These are phyloP conservation scores for Rhagoletis zephyria DNA, from an alignment of 1,140 invertebrate genomes.

Conservation along the genomic window DNA sequence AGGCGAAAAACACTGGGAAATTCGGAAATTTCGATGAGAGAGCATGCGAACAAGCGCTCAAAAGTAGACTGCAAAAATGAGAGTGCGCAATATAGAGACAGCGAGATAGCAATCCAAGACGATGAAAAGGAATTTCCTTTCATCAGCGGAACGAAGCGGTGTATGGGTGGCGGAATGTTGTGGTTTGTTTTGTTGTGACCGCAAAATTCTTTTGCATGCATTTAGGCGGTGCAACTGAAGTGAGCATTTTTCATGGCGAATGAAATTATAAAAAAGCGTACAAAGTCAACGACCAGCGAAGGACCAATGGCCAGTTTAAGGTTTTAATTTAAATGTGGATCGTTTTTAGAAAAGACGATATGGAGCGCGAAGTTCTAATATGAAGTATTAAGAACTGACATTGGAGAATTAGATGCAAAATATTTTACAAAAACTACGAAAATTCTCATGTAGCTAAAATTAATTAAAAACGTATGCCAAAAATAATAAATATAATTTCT, in stretches of 20 bases:
- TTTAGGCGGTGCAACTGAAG: not conserved
- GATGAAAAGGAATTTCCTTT: not conserved
- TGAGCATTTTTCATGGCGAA: not conserved
- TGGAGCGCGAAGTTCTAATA: no score
- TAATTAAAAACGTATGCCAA: no score
- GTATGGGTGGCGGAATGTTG: not conserved
- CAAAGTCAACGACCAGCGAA: not conserved
- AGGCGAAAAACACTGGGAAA: slow-evolving; percentile 6
- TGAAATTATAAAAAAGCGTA: not conserved
- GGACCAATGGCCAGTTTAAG: not conserved
- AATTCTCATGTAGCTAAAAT: no score
- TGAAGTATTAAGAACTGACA: no score
- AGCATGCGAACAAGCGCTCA: not conserved
- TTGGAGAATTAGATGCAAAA: no score
- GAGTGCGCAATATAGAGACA: not conserved
- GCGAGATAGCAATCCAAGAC: not conserved
- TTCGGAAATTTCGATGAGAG: not conserved
- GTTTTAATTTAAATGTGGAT: not conserved
- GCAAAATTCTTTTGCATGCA: slow-evolving; percentile 38
- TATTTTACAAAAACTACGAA: no score
- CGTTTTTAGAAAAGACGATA: no score
- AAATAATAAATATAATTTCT: no score
- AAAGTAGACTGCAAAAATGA: not conserved
- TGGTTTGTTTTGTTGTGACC: slow-evolving; percentile 41
- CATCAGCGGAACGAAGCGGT: not conserved